phyloP scores from a whole-genome alignment of 2,888 invertebrate genomes.

The Dastarcus helophoroides region DNA sequence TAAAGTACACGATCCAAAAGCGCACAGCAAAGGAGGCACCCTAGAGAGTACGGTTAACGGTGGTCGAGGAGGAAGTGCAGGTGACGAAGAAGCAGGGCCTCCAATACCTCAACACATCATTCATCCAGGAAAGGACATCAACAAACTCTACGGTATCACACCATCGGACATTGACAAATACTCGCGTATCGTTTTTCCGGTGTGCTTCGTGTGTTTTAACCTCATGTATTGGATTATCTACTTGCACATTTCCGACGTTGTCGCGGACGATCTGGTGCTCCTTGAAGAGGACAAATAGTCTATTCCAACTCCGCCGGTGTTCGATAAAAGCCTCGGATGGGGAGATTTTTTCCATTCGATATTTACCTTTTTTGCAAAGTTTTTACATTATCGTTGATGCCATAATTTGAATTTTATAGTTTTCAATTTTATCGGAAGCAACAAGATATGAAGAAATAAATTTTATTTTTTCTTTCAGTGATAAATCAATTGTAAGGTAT shows the following conservation, averaged over 20 bases:
- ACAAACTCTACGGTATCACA: constrained; percentile 83
- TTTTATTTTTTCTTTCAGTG: no score
- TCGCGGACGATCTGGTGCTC: constrained; percentile 85
- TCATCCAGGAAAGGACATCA: constrained; percentile 85
- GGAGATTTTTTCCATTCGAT: no score
- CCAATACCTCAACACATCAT: constrained; percentile 65
- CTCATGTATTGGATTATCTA: constrained; percentile 98
- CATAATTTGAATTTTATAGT: no score
- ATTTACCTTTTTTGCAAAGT: no score
- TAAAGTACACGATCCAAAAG: constrained; percentile 90
- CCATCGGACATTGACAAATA: constrained; percentile 99
- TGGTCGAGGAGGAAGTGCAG: constrained; percentile 52
- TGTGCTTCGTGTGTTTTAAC: constrained; percentile 98
- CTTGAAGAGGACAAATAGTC: constrained; percentile 56
- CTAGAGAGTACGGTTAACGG: constrained; percentile 87
- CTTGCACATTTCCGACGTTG: constrained; percentile 90
- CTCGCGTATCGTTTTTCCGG: constrained; percentile 95
- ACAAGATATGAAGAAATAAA: no score
- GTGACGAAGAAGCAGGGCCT: constrained; percentile 52
- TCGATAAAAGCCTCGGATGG: no score
- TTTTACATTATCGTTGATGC: no score
- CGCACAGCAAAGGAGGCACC: constrained; percentile 85
- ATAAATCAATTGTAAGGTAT: no score
- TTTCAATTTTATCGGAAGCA: no score
- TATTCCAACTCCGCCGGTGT: no score